phyloP scores from a whole-genome alignment of 2,888 invertebrate genomes.

The Amphiduros pacificus region DNA sequence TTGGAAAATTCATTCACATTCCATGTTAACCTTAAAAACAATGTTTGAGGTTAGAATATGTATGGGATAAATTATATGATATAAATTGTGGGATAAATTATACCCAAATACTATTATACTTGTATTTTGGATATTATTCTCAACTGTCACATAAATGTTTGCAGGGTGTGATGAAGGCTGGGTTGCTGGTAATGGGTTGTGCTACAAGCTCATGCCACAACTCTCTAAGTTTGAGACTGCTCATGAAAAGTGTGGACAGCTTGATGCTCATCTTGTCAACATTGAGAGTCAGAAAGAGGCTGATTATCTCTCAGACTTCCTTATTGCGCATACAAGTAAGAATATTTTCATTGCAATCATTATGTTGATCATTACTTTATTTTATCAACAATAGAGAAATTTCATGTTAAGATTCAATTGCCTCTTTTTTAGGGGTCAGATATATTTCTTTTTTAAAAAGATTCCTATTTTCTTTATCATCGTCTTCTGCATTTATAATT shows the following conservation, averaged over 20 bases:
- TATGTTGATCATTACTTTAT: neutral
- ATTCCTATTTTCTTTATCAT: neutral
- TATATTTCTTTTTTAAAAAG: neutral
- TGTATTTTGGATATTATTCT: too few species aligned
- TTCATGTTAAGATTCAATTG: neutral
- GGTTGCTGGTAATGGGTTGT: slow-evolving; percentile 62
- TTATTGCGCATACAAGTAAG: slow-evolving; percentile 38
- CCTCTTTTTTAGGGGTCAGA: neutral
- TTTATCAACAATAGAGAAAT: neutral
- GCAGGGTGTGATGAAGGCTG: slow-evolving; percentile 47
- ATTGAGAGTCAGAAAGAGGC: slow-evolving; percentile 64
- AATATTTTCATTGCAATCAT: neutral
- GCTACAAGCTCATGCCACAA: slow-evolving; percentile 62
- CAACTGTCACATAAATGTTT: too few species aligned
- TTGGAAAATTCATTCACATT: too few species aligned
- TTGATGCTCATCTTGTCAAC: slow-evolving; percentile 61
- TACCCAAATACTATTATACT: too few species aligned
- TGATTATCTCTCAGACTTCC: slow-evolving; percentile 65
- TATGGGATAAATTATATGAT: too few species aligned
- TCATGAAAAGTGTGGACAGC: slow-evolving; percentile 54
- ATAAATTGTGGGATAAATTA: too few species aligned
- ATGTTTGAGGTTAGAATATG: too few species aligned
- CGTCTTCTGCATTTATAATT: neutral
- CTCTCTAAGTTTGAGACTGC: slow-evolving; percentile 41
- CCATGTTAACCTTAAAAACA: too few species aligned